Evolutionary conservation across 2,113 vertebrate genomes (phyloP).

Genomic region (Dromas ardeola): DNA sequence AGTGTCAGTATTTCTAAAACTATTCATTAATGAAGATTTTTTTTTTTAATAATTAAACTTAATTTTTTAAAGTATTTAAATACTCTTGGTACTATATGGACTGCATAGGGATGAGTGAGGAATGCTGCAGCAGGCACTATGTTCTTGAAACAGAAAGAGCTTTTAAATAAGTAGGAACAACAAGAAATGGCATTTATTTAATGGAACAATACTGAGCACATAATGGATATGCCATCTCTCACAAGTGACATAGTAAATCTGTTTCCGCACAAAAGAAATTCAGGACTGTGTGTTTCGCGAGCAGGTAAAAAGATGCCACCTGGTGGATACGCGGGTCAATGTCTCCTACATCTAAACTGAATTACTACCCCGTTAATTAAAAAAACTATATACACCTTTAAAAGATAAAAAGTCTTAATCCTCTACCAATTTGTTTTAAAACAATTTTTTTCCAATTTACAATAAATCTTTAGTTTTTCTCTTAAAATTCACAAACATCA

Average conservation of each 20-base stretch:
- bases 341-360: not conserved
- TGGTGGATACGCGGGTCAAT: accelerated
- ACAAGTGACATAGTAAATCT: not conserved
- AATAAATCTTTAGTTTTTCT: not conserved
- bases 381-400: not conserved
- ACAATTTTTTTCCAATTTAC: not conserved
- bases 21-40: not conserved
- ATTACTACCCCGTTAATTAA: not conserved
- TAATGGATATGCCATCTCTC: not conserved
- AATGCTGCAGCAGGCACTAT: not conserved
- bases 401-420: not conserved
- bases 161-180: not conserved
- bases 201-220: not conserved
- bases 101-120: not conserved
- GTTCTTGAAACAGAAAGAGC: not conserved
- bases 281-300: accelerated
- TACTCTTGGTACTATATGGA: not conserved
- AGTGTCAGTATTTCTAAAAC: not conserved
- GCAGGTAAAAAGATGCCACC: not conserved
- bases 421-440: not conserved
- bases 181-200: not conserved
- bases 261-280: not conserved
- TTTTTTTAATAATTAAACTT: not conserved
- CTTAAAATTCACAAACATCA: not conserved
- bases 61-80: not conserved